Base-by-base conservation (phyloP, 2,888 invertebrate genomes). In the Spilosoma lubricipeda region DNA sequence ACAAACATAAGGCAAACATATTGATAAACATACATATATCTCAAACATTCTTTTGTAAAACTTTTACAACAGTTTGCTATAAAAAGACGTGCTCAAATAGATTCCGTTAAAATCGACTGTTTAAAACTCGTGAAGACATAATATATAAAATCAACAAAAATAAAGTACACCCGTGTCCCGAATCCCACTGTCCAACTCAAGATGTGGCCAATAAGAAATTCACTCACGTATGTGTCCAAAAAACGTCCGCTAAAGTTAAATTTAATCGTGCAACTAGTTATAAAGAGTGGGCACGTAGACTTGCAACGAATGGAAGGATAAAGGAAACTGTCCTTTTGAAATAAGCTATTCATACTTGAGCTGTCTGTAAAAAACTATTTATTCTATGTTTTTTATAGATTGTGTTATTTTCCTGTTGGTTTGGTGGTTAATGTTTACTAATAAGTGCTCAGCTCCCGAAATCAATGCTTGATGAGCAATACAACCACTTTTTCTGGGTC, bases 261-360 rank as follows among this genome's bases (percentile, higher is more conserved):
- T 85, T 85, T 85, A 85, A 85, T 85, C 85, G 82, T 66, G 59
- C 78, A 82, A 85, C 82, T 85, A 86, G 85, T 85, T 82, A 85
- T 71, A 76, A 75, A 76, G 79, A 85, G 78, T 71, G 75, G 65
- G 70, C 85, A 82, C 83, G 85, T 86, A 80, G 45, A 73, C 79
- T 81, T 83, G 83, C 83, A 83, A 75, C 75, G 80, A 72, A 78
- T 74, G 68, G 75, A 77, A 67, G 74, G 73, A 72, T 67, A 59
- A 70, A 85, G 80, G 82, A 83, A 83, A 82, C 76, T 82, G 81
- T 81, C 78, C 86, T 80, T 84, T 76, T 76, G 74, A 78, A 79
- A 78, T 81, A 83, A 78, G 73, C 84, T 83, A 83, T 83, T 85
- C 80, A 83, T 81, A 85, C 74, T 74, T 66, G 71, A 65, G 71